Conservation (phyloP, 2,113 vertebrate species). For the Ancistrus triradiatus region DNA sequence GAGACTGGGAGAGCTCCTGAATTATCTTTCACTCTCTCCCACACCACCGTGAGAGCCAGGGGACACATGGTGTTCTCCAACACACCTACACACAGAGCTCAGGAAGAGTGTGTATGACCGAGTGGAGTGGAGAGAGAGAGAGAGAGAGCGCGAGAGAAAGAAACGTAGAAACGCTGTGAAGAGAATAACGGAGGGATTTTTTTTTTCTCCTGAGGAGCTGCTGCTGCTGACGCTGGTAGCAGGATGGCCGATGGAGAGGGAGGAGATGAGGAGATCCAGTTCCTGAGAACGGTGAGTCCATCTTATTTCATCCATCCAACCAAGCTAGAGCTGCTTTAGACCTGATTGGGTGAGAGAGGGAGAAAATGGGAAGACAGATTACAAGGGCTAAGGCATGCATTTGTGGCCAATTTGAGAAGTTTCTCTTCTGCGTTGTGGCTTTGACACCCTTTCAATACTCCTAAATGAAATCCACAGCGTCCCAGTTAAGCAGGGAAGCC, state of each 20-base stretch:
- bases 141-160: slow-evolving; percentile 44
- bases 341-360: neutral
- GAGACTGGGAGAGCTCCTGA: slow-evolving; percentile 28
- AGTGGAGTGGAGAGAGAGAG: slow-evolving; percentile 41
- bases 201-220: slow-evolving; percentile 69
- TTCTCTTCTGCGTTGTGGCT: neutral
- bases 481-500: no score
- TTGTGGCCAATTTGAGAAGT: neutral
- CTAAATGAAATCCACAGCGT: neutral
- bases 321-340: no score
- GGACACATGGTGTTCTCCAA: slow-evolving; percentile 70
- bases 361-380: neutral
- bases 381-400: neutral
- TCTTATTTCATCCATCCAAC: slow-evolving; percentile 35
- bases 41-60: slow-evolving; percentile 64
- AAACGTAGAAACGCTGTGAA: slow-evolving; percentile 27
- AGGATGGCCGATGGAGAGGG: slow-evolving; percentile 89
- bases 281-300: slow-evolving; percentile 85
- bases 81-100: slow-evolving; percentile 64
- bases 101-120: slow-evolving; percentile 51
- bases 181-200: slow-evolving; percentile 51
- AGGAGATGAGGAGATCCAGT: slow-evolving; percentile 90
- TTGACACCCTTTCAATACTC: no score
- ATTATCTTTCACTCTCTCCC: slow-evolving; percentile 66
- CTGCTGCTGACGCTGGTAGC: slow-evolving; percentile 59